These are phyloP conservation scores for Telenomus remus DNA, from an alignment of 1,140 invertebrate species.

Conservation along the genomic window DNA sequence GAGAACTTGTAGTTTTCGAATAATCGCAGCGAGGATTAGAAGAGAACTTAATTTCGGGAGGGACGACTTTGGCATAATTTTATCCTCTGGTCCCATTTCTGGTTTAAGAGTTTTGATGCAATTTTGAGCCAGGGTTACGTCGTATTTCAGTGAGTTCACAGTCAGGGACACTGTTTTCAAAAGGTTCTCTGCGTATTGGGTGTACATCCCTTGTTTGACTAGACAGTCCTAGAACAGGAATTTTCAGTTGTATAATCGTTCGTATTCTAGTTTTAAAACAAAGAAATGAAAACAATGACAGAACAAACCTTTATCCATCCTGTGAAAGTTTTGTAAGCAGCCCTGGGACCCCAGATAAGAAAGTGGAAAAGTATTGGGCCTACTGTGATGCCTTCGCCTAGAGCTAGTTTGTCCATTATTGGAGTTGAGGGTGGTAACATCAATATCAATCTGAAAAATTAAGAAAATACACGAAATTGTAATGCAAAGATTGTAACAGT, in stretches of 20 bases:
- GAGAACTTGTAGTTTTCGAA: conserved; percentile 82
- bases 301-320: conserved; percentile 80
- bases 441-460: conserved; percentile 80
- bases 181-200: conserved; percentile 86
- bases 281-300: too few relatives aligned
- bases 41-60: conserved; percentile 81
- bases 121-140: conserved; percentile 82
- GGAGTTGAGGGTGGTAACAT: conserved; percentile 91
- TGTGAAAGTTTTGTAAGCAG: conserved; percentile 80
- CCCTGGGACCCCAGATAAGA: conserved; percentile 83
- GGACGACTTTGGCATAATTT: conserved; percentile 74
- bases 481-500: too few relatives aligned
- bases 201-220: conserved; percentile 93
- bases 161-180: conserved; percentile 82
- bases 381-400: conserved; percentile 77
- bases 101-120: conserved; percentile 81
- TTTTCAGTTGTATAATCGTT: too few relatives aligned
- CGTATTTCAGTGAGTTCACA: conserved; percentile 81
- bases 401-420: conserved; percentile 87
- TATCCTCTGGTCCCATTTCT: conserved; percentile 68
- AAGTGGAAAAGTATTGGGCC: conserved; percentile 81
- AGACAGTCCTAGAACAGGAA: conserved; percentile 81
- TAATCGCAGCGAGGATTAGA: conserved; percentile 80
- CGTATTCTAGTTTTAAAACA: too few relatives aligned
- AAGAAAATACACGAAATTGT: conserved; percentile 2